A percentile compares a stretch with the other conserved stretches of the same genome.
Evolutionary conservation across 2,113 vertebrate genomes (phyloP).

Genomic region (Sinocyclocheilus grahami): DNA sequence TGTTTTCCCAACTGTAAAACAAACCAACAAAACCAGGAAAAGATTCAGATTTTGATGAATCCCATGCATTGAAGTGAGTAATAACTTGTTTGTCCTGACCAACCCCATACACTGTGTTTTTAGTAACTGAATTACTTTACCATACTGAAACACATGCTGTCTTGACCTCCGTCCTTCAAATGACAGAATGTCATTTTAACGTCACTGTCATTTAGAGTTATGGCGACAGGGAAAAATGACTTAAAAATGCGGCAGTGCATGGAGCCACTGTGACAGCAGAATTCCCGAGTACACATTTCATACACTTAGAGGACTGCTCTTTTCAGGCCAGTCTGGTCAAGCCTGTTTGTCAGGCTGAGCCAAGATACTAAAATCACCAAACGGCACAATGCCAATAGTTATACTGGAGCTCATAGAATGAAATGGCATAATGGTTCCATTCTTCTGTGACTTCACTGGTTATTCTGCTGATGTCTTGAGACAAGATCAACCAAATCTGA

Average conservation of each 20-base stretch:
- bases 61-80: background rate
- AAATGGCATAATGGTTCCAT: conserved; percentile 17
- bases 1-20: conserved; percentile 78
- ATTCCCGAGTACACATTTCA: conserved; percentile 28
- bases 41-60: background rate
- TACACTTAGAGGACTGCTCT: conserved; percentile 7
- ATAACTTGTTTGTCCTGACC: background rate
- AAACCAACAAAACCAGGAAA: conserved; percentile 38
- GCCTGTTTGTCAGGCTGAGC: conserved; percentile 44
- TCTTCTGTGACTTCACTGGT: background rate
- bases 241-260: background rate
- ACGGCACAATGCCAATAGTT: background rate
- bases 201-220: background rate
- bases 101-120: background rate
- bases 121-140: background rate
- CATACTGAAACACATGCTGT: background rate
- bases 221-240: background rate
- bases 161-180: conserved; percentile 13
- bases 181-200: background rate
- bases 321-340: conserved; percentile 45
- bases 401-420: background rate
- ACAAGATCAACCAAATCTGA: background rate
- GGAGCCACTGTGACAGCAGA: background rate
- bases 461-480: conserved; percentile 22
- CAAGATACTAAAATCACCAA: conserved; percentile 2